Conservation (phyloP, 2,113 vertebrate species). For the Puntigrus tetrazona region DNA sequence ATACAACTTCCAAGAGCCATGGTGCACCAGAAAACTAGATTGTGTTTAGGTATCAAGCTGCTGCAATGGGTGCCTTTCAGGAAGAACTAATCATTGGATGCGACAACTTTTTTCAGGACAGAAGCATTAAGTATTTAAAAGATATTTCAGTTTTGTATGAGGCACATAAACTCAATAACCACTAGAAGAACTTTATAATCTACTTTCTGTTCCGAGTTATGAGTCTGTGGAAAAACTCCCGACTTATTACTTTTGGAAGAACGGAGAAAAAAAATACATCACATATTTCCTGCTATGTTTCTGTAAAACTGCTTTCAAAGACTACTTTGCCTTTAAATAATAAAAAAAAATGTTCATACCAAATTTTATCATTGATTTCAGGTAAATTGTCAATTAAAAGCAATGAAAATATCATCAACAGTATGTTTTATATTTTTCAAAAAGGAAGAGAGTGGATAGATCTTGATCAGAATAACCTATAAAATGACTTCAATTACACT, state of each 20-base stretch:
- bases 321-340: background rate
- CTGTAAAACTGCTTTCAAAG: background rate
- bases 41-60: background rate
- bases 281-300: background rate
- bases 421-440: too few relatives aligned
- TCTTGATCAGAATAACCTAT: background rate
- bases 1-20: background rate
- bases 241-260: constrained; percentile 13
- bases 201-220: constrained; percentile 2
- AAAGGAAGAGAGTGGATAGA: background rate
- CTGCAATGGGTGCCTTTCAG: background rate
- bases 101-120: background rate
- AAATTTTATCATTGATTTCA: background rate
- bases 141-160: constrained; percentile 6
- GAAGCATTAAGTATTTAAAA: background rate
- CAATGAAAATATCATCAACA: too few relatives aligned
- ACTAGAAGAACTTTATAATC: background rate
- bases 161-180: background rate
- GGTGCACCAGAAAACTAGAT: background rate
- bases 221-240: background rate
- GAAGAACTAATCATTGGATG: background rate
- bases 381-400: background rate
- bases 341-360: background rate
- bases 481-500: background rate
- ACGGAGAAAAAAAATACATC: background rate